These are phyloP conservation scores for Sesamia inferens DNA, from an alignment of 2,888 invertebrate genomes.

Conservation along the genomic window DNA sequence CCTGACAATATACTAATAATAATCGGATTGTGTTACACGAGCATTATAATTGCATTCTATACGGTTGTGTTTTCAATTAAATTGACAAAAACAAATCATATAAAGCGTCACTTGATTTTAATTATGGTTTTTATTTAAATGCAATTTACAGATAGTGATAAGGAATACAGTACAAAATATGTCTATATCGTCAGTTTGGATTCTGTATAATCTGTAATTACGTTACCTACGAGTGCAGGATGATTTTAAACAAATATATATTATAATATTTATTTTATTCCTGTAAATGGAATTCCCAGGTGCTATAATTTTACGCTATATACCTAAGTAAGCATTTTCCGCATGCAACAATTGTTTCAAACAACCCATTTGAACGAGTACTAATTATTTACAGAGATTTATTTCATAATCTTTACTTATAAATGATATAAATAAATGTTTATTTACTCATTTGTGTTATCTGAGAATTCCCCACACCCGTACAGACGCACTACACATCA, in stretches of 20 bases:
- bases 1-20: not conserved
- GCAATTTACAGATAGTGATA: not conserved
- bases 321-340: not conserved
- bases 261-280: not conserved
- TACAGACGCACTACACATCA: not conserved
- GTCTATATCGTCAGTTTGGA: not conserved
- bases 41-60: not conserved
- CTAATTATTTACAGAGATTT: not conserved
- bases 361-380: not conserved
- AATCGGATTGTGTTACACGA: not conserved
- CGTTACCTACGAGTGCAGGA: not conserved
- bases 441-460: not conserved
- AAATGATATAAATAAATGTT: not conserved
- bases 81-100: not conserved
- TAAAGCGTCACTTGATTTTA: not conserved
- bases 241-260: slow-evolving; percentile 1
- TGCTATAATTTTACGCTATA: not conserved
- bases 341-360: not conserved
- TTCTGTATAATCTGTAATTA: not conserved
- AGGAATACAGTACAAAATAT: not conserved
- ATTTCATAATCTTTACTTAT: not conserved
- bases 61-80: not conserved
- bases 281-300: not conserved
- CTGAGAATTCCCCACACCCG: not conserved
- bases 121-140: not conserved